phyloP scores from a whole-genome alignment of 2,888 invertebrate genomes.

The Allolobophora icterica region DNA sequence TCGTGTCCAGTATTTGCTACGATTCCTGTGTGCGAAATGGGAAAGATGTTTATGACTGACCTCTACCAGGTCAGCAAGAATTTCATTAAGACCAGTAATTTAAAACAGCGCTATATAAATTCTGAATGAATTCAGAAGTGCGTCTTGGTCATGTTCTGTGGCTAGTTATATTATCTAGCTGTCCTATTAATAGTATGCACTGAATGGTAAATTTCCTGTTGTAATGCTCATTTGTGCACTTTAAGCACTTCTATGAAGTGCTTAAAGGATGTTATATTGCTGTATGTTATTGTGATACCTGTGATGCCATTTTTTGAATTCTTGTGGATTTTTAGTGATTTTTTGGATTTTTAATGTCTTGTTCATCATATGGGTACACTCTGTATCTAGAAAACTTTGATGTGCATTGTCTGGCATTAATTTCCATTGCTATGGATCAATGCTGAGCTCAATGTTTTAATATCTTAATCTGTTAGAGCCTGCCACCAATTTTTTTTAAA shows the following conservation, averaged over 20 bases:
- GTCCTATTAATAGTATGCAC: background rate
- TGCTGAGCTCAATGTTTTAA: background rate
- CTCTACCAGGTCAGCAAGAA: constrained; percentile 62
- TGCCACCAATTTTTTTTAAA: too few relatives aligned
- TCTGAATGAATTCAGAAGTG: background rate
- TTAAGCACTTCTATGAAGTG: background rate
- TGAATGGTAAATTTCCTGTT: background rate
- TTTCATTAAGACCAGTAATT: background rate
- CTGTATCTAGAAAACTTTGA: too few relatives aligned
- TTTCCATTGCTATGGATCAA: background rate
- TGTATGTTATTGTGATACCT: too few relatives aligned
- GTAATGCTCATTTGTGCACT: too few relatives aligned
- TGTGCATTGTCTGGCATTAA: background rate
- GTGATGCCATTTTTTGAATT: too few relatives aligned
- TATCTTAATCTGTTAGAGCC: too few relatives aligned
- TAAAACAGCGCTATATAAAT: background rate
- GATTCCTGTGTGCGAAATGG: constrained; percentile 98
- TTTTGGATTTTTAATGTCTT: too few relatives aligned
- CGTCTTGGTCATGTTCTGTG: background rate
- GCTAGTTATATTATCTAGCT: too few relatives aligned
- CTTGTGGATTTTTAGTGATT: too few relatives aligned
- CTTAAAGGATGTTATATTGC: too few relatives aligned
- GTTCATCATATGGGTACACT: too few relatives aligned
- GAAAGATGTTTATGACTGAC: constrained; percentile 99
- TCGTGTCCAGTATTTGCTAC: constrained; percentile 97